Evolutionary conservation across 2,888 invertebrate species (phyloP).

Genomic region (Oscheius sp.): DNA sequence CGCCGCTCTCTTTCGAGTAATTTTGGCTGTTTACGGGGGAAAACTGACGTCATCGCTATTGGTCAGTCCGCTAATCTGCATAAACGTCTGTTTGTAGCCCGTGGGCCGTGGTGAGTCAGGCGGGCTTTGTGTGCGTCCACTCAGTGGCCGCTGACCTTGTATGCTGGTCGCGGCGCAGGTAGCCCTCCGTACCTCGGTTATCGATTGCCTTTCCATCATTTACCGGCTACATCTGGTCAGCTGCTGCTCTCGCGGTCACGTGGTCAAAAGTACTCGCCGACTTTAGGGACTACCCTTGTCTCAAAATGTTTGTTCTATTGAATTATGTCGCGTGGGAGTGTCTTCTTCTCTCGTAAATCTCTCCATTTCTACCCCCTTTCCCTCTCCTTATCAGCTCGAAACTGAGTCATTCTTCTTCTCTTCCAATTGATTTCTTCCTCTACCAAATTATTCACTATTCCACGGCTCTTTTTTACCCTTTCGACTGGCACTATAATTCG

Average conservation of each 20-base stretch:
- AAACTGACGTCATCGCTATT: no score
- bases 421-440: neutral
- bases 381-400: neutral
- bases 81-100: neutral
- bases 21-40: no score
- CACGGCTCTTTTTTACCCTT: neutral
- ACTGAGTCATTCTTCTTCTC: neutral
- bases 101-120: slow-evolving; percentile 13
- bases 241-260: neutral
- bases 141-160: slow-evolving; percentile 23
- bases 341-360: slow-evolving; percentile 2
- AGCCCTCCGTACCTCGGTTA: slow-evolving; percentile 33
- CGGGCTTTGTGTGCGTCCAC: slow-evolving; percentile 25
- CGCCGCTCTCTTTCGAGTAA: no score
- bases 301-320: slow-evolving; percentile 28
- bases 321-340: slow-evolving; percentile 18
- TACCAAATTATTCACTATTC: neutral
- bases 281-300: neutral
- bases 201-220: slow-evolving; percentile 24
- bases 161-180: neutral
- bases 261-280: neutral
- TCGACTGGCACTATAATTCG: neutral
- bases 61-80: no score
- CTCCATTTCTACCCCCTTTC: slow-evolving; percentile 4
- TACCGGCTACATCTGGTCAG: slow-evolving; percentile 18